Conservation (phyloP, 2,797 vertebrate genomes). For the Australoheros facetus region DNA sequence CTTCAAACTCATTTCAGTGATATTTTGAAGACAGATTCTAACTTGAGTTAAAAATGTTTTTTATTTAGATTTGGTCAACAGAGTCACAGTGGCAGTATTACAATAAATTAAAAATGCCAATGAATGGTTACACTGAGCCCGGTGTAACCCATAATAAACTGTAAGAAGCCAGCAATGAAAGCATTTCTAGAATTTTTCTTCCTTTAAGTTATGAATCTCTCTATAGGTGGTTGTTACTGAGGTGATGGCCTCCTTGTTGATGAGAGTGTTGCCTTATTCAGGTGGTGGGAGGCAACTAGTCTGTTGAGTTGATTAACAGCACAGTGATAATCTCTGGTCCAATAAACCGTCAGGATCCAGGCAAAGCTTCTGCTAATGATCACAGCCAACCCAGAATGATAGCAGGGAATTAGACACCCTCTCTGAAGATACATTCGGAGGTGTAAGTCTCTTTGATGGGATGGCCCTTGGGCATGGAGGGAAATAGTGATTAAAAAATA, state of each 20-base stretch:
- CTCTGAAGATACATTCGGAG: constrained; percentile 49
- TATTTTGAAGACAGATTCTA: constrained; percentile 37
- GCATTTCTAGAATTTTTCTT: constrained; percentile 31
- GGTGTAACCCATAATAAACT: constrained; percentile 42
- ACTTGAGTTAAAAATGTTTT: constrained; percentile 30
- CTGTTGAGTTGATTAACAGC: constrained; percentile 72
- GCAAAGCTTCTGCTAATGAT: constrained; percentile 60
- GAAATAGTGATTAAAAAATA: constrained; percentile 47
- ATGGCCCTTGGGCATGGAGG: constrained; percentile 37
- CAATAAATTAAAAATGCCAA: constrained; percentile 9
- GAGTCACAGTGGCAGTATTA: constrained; percentile 13
- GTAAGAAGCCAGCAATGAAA: constrained; percentile 28
- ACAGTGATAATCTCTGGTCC: constrained; percentile 63
- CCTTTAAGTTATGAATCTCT: constrained; percentile 33
- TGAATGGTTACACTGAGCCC: constrained; percentile 13
- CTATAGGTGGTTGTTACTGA: constrained; percentile 45
- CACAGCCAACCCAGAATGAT: constrained; percentile 66
- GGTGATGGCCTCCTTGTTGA: constrained; percentile 43
- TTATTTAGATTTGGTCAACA: constrained; percentile 37
- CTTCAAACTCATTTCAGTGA: constrained; percentile 30
- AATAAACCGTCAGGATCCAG: constrained; percentile 68
- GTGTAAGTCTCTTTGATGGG: constrained; percentile 63
- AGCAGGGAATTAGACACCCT: constrained; percentile 63
- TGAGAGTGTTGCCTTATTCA: constrained; percentile 34
- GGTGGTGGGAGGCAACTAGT: constrained; percentile 54